Base-by-base conservation (phyloP, 1,140 invertebrate species). In the Rhagoletis zephyria region DNA sequence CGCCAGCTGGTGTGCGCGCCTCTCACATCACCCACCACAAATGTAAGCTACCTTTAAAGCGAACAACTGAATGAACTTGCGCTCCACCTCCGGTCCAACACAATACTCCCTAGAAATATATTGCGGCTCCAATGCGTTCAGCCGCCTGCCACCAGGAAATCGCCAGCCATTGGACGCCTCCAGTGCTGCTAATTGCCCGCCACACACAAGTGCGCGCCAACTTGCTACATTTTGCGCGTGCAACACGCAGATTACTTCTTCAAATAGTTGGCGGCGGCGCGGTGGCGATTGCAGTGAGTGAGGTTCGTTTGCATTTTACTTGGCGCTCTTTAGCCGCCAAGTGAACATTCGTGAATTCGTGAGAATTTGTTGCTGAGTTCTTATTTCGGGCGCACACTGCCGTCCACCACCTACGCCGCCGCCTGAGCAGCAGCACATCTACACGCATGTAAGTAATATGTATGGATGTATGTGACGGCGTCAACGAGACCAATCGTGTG, bases 171-270 rank as follows among this genome's bases (percentile, higher is more conserved):
- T 30, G 30, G 30, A 30, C 70, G 70, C 16, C 4, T 77, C 45
- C 30, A 77, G 70, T 45, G 45, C 70, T 16, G 48, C 70, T 77
- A 77, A 77, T 77, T 77, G 70, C 16, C 7, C 74, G 48, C 48
- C 74, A 81, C 51, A 56, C 51, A 56, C 51, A 81, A 16, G 45
- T 59, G 48, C 42, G 48, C 70, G 70, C 70, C 70, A 77, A 30
- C 30, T 30, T 30, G 30, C 74, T 48, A 81, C 74, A 81, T 19
- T 81, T 81, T 81, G n/a, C 74, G 74, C 74, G 74, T 81, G 74
- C 74, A 81, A 81, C 74, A 56, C 74, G 74, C 74, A 56, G 74
- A 59, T 81, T 59, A 16, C 74, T 51, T 19, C n/a, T 12, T 6
- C 19, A 16, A 56, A 51, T 48, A 42, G 74, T 51, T 81, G 16